Percentiles rank a stretch among this genome's conserved stretches.
phyloP scores from a whole-genome alignment of 2,797 vertebrate species.

The Manis javanica region DNA sequence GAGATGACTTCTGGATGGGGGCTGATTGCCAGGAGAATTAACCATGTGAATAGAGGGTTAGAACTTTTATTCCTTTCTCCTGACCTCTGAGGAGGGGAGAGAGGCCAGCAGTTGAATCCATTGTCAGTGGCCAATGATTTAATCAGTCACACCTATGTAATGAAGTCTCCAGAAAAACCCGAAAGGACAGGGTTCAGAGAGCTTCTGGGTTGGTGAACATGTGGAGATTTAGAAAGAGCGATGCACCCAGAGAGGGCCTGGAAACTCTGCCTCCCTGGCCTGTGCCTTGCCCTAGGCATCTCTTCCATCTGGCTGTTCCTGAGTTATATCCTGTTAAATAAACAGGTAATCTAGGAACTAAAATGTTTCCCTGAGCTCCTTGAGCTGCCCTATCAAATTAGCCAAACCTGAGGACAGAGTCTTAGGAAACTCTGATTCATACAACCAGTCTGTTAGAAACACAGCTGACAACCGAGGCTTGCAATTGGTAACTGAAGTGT shows the following conservation, averaged over 20 bases:
- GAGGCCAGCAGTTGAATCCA: neutral
- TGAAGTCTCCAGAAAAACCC: neutral
- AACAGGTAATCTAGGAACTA: neutral
- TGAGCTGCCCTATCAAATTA: neutral
- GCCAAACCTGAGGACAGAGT: neutral
- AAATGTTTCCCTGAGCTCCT: neutral
- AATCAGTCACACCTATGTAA: neutral
- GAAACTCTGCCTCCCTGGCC: neutral
- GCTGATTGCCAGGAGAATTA: neutral
- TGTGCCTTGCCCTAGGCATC: neutral
- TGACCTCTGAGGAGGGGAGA: neutral
- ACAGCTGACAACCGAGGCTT: neutral
- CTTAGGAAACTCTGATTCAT: neutral
- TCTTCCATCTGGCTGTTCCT: neutral
- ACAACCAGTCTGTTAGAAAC: neutral
- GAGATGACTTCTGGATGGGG: too few species aligned
- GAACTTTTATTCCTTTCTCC: neutral
- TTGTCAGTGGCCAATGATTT: neutral
- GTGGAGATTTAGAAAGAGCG: neutral
- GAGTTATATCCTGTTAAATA: neutral
- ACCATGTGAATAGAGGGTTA: neutral
- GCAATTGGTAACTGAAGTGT: neutral
- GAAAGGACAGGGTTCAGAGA: neutral
- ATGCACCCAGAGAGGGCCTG: neutral
- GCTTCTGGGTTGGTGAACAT: neutral